These are phyloP conservation scores for Corythaixoides concolor DNA, from an alignment of 2,113 vertebrate species.

Conservation along the genomic window DNA sequence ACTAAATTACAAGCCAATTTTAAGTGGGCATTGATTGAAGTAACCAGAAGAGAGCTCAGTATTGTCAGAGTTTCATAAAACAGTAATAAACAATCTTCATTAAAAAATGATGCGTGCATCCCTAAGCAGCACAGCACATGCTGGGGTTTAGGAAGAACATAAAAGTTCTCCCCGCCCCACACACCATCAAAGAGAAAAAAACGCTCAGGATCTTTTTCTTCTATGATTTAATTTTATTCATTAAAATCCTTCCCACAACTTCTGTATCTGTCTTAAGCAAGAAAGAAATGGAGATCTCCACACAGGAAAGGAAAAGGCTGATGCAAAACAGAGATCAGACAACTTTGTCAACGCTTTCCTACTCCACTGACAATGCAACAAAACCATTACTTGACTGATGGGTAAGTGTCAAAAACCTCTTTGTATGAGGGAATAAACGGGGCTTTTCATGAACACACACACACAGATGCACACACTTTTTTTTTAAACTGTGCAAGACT, in stretches of 20 bases:
- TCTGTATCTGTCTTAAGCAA: not conserved
- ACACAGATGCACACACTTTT: not conserved
- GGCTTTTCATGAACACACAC: not conserved
- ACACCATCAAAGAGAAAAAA: not conserved
- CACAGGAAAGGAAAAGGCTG: not conserved
- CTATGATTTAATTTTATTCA: not conserved
- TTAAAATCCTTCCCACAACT: not conserved
- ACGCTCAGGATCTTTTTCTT: not conserved
- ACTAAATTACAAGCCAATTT: constrained; percentile 47
- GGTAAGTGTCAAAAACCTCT: not conserved
- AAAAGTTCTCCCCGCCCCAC: not conserved
- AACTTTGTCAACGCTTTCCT: not conserved
- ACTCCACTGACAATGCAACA: not conserved
- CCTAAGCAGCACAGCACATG: not conserved
- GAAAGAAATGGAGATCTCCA: not conserved
- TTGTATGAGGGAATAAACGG: not conserved
- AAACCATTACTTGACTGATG: not conserved
- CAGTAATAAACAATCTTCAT: constrained; percentile 32
- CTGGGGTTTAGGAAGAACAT: not conserved
- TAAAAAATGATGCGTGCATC: not conserved
- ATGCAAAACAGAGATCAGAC: not conserved
- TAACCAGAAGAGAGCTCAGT: constrained; percentile 28
- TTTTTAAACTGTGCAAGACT: not conserved
- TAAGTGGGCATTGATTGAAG: constrained; percentile 53
- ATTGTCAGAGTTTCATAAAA: constrained; percentile 11